A percentile compares a stretch with the other conserved stretches of the same genome.
Evolutionary conservation across 2,888 invertebrate species (phyloP).

Genomic region (Alloplasta piceator): DNA sequence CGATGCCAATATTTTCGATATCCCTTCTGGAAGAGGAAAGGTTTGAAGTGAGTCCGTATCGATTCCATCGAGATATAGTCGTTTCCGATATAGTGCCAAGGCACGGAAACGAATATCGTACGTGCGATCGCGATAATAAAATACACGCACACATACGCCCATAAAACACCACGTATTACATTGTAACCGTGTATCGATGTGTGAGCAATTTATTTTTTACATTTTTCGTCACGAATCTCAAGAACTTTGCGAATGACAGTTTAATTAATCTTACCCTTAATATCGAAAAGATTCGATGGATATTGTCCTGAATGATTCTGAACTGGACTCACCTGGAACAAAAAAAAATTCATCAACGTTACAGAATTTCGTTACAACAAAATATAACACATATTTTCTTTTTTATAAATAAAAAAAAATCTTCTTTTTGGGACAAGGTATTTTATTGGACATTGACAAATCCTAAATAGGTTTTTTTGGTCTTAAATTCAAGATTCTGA

Average conservation of each 20-base stretch:
- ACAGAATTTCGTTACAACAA: not conserved
- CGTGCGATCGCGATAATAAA: constrained; percentile 46
- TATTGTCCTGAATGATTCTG: constrained; percentile 7
- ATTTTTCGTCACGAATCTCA: too few relatives aligned
- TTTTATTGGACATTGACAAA: too few relatives aligned
- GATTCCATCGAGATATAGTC: constrained; percentile 37
- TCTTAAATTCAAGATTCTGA: too few relatives aligned
- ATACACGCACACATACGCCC: constrained; percentile 13
- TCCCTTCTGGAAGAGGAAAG: constrained; percentile 28
- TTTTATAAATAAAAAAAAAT: too few relatives aligned
- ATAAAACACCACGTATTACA: not conserved
- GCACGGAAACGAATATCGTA: constrained; percentile 52
- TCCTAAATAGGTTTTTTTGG: too few relatives aligned
- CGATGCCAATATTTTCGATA: constrained; percentile 64
- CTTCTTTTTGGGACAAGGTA: too few relatives aligned
- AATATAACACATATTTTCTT: too few relatives aligned
- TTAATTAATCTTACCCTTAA: constrained; percentile 38
- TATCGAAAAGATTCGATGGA: not conserved
- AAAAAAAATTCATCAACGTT: constrained; percentile 37
- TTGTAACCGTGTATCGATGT: constrained; percentile 24
- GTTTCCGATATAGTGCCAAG: constrained; percentile 37
- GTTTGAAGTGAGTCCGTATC: constrained; percentile 34
- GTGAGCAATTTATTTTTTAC: constrained; percentile 38
- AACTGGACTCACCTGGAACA: constrained; percentile 68
- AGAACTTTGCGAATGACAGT: constrained; percentile 3